Percentiles rank a stretch among this genome's conserved stretches.
phyloP scores from a whole-genome alignment of 2,888 invertebrate species.

The Ametastegia equiseti region DNA sequence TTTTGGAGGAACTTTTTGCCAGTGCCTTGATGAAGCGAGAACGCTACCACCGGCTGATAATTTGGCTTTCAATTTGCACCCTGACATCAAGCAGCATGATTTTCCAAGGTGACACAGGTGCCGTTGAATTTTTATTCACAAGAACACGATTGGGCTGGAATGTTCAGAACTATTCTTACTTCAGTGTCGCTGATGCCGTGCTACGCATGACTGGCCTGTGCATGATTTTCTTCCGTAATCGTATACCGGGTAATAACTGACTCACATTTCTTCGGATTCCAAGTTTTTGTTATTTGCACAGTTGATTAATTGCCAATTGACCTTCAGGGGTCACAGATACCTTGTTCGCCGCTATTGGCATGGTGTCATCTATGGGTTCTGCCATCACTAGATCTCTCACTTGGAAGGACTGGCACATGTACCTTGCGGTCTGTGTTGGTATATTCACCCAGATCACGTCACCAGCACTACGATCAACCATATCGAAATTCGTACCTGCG shows the following conservation, averaged over 20 bases:
- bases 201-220: background rate
- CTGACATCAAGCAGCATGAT: too few relatives aligned
- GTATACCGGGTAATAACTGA: too few relatives aligned
- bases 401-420: constrained; percentile 69
- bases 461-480: constrained; percentile 80
- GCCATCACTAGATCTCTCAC: constrained; percentile 62
- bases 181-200: background rate
- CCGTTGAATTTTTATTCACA: constrained; percentile 81
- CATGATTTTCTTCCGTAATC: too few relatives aligned
- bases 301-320: too few relatives aligned
- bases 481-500: constrained; percentile 80
- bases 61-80: too few relatives aligned
- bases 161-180: constrained; percentile 66
- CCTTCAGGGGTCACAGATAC: constrained; percentile 62
- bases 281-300: too few relatives aligned
- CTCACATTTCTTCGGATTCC: too few relatives aligned
- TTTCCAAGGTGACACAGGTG: constrained; percentile 51
- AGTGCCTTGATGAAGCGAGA: too few relatives aligned
- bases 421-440: constrained; percentile 76
- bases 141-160: constrained; percentile 83
- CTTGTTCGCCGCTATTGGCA: constrained; percentile 60
- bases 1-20: too few relatives aligned
- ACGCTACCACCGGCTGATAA: too few relatives aligned
- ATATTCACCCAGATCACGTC: constrained; percentile 78
- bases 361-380: constrained; percentile 55